Base-by-base conservation (phyloP, 2,888 invertebrate genomes). In the Microctonus brassicae region DNA sequence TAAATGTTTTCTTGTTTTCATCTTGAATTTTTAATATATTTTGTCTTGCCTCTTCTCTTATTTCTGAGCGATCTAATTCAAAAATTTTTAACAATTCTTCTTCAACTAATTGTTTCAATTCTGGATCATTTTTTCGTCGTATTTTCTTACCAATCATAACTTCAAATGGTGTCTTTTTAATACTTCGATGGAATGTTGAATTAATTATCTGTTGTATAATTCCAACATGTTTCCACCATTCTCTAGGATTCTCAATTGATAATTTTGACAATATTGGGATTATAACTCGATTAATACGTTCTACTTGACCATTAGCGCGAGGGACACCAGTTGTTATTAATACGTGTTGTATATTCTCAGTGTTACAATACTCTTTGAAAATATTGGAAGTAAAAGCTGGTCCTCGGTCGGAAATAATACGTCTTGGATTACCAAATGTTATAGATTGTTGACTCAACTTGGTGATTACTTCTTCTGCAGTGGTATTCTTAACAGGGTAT, bases 341-440 rank as follows among this genome's bases (percentile, higher is more conserved):
- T 13, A 63, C 36, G 26, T 67, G 72, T 42, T 68, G 33, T n/a
- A 72, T 72, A 10, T 36, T 26, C 24, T 72, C 58, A n/a, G 42
- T 39, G 6, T 36, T 1, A 52, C 71, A 71, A 33, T 86, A 87
- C 0, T 81, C 72, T 70, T 76, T 26, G 62, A 88, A 88, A 1
- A 80, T 81, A 11, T 79, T 64, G 0, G 84, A 80, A 0, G 83
- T 84, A 70, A 83, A 88, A 3, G 88, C 86, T 2, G 84, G 75
- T 3, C 86, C 85, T 68, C 79, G 74, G 72, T 88, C 86, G 0
- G 84, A 81, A 4, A 87, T 80, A 10, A 86, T 82, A 26, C 79
- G 76, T 10, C 62, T 72, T 9, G 87, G 86, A 71, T 86, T 86
- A 7, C 86, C 88, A 79, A 87, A 88, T 7, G 66, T 75, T 22